Percentiles rank a stretch among this genome's conserved stretches.
Evolutionary conservation across 2,888 invertebrate species (phyloP).

Genomic region (Bursaphelenchus okinawaensis): DNA sequence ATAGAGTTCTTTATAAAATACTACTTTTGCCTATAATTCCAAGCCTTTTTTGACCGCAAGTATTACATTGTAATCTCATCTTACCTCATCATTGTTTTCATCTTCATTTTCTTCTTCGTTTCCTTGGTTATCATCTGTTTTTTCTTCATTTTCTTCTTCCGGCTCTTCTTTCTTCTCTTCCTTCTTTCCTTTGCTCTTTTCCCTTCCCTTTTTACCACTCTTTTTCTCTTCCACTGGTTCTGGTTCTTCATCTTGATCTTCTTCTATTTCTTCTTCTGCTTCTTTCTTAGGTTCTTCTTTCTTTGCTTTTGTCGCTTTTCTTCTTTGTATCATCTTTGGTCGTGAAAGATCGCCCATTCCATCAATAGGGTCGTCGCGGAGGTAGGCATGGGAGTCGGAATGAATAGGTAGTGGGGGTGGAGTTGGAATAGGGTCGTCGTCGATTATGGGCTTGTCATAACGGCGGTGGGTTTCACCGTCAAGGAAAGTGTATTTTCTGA

Average conservation of each 20-base stretch:
- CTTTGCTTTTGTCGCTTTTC: not conserved
- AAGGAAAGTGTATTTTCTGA: not conserved
- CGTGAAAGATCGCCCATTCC: not conserved
- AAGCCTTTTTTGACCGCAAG: too few species aligned
- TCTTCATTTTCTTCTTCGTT: not conserved
- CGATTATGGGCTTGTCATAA: not conserved
- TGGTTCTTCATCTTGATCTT: not conserved
- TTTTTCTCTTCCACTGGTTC: not conserved
- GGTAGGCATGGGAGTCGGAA: not conserved
- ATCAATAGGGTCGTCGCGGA: not conserved
- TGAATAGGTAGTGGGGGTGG: not conserved
- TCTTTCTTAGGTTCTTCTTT: not conserved
- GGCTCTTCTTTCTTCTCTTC: not conserved
- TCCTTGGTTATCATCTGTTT: not conserved
- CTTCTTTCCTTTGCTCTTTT: not conserved
- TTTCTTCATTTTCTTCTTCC: not conserved
- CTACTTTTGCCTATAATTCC: too few species aligned
- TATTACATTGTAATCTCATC: too few species aligned
- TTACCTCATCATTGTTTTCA: not conserved
- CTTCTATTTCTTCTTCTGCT: not conserved
- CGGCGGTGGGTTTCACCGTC: not conserved
- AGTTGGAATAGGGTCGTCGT: not conserved
- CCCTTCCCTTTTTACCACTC: not conserved
- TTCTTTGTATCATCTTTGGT: not conserved
- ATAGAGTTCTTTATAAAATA: too few species aligned